Conservation (phyloP, 2,797 vertebrate species). For the Sparus aurata region DNA sequence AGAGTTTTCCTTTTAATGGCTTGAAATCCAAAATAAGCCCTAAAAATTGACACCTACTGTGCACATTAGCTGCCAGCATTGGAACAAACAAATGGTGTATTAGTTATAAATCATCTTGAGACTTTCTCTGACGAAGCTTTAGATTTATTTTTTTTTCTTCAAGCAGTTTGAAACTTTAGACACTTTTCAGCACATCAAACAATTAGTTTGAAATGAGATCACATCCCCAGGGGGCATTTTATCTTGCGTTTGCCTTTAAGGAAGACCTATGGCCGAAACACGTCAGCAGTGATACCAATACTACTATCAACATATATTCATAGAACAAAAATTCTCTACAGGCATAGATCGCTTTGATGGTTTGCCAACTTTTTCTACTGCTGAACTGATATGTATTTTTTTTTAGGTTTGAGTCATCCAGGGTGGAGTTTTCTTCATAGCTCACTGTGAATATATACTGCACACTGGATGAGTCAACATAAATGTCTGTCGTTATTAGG, state of each 20-base stretch:
- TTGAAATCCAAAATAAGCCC: slow-evolving; percentile 32
- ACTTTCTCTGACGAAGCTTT: slow-evolving; percentile 24
- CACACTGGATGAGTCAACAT: background rate
- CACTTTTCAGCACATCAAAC: slow-evolving; percentile 11
- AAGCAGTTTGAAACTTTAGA: background rate
- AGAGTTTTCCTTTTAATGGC: slow-evolving; percentile 26
- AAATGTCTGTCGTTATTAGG: background rate
- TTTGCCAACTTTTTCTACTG: background rate
- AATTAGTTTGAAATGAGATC: slow-evolving; percentile 2
- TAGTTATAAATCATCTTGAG: slow-evolving; percentile 39
- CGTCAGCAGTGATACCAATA: background rate
- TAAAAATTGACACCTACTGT: slow-evolving; percentile 21
- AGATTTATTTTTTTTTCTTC: background rate
- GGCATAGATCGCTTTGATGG: background rate
- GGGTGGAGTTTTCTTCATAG: slow-evolving; percentile 7
- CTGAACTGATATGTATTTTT: slow-evolving; percentile 10
- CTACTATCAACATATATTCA: background rate
- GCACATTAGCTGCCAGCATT: slow-evolving; percentile 25
- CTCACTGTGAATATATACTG: background rate
- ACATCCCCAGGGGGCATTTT: background rate
- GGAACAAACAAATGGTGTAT: slow-evolving; percentile 21
- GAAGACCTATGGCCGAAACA: background rate
- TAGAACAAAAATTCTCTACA: background rate
- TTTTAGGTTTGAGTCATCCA: background rate
- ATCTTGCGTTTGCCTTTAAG: slow-evolving; percentile 1